Conservation (phyloP, 2,113 vertebrate species). For the Onychostruthus taczanowskii region DNA sequence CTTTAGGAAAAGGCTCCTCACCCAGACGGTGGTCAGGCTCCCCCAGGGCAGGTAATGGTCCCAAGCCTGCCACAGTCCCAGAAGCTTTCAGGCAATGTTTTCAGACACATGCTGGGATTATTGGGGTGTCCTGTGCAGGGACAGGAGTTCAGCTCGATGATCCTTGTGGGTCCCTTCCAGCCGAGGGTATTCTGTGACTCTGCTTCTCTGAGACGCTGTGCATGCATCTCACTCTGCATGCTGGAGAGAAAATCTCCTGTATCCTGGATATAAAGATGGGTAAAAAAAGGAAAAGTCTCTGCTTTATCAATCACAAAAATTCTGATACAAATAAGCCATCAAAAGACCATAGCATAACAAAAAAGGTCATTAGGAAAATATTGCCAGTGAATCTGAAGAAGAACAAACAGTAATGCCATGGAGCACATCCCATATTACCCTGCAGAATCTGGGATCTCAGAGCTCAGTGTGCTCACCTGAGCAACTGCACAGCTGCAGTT, state of each 20-base stretch:
- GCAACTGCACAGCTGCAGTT: background rate
- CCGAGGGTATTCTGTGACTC: background rate
- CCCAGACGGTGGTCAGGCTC: background rate
- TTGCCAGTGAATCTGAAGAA: background rate
- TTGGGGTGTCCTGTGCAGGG: background rate
- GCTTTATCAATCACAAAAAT: background rate
- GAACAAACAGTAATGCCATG: background rate
- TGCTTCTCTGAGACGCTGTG: background rate
- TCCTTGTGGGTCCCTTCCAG: background rate
- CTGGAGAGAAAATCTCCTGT: background rate
- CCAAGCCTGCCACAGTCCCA: background rate
- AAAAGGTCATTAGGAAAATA: background rate
- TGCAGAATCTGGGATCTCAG: background rate
- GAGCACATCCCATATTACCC: fast-evolving
- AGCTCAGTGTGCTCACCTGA: background rate
- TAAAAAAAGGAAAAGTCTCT: background rate
- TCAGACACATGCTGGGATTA: background rate
- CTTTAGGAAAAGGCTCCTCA: background rate
- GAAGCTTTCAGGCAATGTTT: background rate
- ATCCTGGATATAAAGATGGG: background rate
- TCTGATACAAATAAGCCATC: background rate
- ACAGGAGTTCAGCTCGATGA: fast-evolving
- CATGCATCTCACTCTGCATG: fast-evolving
- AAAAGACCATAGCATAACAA: background rate
- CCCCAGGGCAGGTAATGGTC: background rate